phyloP scores from a whole-genome alignment of 2,888 invertebrate genomes.

The Toxonevra muliebris region DNA sequence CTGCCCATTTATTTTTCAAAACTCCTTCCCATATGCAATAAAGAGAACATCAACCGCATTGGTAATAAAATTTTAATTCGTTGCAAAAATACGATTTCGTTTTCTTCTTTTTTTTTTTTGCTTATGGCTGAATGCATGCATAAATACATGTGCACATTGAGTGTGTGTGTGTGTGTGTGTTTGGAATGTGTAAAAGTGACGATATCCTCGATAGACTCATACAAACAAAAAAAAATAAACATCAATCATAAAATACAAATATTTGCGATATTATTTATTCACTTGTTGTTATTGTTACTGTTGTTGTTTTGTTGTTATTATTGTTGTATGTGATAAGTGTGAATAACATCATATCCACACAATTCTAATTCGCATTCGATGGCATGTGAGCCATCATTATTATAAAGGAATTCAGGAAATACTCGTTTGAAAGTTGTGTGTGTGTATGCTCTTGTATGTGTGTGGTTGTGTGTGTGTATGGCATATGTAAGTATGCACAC shows the following conservation, averaged over 20 bases:
- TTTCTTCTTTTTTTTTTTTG: slow-evolving; percentile 14
- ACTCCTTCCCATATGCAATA: no score
- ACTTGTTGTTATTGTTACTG: slow-evolving; percentile 35
- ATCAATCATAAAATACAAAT: slow-evolving; percentile 60
- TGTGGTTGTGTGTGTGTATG: neutral
- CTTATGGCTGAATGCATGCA: slow-evolving; percentile 6
- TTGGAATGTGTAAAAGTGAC: no score
- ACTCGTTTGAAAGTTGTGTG: no score
- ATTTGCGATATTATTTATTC: slow-evolving; percentile 53
- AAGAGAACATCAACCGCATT: neutral
- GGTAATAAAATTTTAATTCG: slow-evolving; percentile 20
- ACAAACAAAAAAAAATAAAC: slow-evolving; percentile 37
- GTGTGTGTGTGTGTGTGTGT: neutral
- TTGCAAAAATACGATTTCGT: slow-evolving; percentile 19
- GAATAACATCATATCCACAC: slow-evolving; percentile 4
- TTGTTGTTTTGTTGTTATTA: slow-evolving; percentile 19
- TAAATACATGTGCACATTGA: neutral
- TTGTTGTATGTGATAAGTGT: neutral
- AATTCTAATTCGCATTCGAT: no score
- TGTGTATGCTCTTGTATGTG: neutral
- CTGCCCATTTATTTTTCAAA: no score
- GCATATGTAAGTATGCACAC: no score
- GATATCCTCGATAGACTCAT: neutral
- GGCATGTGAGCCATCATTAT: no score
- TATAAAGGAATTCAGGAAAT: neutral